A percentile compares a stretch with the other conserved stretches of the same genome.
phyloP scores from a whole-genome alignment of 2,888 invertebrate species.

The Tubiluchus corallicola region DNA sequence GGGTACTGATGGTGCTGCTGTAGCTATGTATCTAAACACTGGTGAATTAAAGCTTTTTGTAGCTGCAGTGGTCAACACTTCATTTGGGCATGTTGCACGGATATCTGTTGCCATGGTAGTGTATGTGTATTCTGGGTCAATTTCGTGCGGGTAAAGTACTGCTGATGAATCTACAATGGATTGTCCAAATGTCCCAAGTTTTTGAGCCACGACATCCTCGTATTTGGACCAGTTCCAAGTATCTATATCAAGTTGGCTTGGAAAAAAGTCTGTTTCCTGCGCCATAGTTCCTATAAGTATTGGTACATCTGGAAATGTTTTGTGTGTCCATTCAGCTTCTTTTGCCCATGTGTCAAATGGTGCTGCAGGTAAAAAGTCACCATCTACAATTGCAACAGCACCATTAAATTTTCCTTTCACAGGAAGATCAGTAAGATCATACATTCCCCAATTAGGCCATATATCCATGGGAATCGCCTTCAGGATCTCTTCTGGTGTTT shows the following conservation, averaged over 20 bases:
- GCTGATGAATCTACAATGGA: background rate
- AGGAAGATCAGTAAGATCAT: background rate
- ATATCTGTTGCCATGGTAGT: background rate
- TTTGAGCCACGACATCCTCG: background rate
- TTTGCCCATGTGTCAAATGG: background rate
- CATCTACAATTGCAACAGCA: background rate
- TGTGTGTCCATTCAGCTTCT: background rate
- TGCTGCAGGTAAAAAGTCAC: background rate
- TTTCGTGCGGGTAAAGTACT: background rate
- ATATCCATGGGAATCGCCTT: background rate
- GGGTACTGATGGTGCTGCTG: background rate
- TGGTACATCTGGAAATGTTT: background rate
- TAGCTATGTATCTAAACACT: background rate
- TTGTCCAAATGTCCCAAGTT: background rate
- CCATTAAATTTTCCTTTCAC: background rate
- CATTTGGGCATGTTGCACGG: background rate
- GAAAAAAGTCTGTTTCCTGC: background rate
- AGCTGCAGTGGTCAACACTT: background rate
- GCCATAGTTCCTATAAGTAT: background rate
- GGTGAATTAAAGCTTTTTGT: background rate
- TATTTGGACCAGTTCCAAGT: too few relatives aligned
- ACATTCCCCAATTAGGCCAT: background rate
- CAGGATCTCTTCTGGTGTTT: background rate
- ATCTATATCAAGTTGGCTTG: too few relatives aligned
- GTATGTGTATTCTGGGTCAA: background rate